Evolutionary conservation across 1,140 invertebrate species (phyloP), one percentile per base, ranked within the genome.

Genomic region (Temnothorax curvispinosus): DNA sequence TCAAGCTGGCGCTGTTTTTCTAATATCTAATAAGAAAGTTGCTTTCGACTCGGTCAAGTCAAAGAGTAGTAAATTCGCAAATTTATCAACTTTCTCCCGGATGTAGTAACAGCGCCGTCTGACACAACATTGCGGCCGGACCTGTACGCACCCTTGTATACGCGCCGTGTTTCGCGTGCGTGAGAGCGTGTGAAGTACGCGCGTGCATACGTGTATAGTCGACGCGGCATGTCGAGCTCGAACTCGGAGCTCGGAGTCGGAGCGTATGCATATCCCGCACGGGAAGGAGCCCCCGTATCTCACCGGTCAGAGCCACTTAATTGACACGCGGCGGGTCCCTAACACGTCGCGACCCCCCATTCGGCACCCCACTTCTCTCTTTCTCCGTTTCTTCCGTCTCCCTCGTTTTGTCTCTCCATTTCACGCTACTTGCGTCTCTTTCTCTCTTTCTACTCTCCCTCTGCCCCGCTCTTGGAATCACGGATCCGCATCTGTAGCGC

Each of bases 261-360:
- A 85, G 84, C 62, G 87, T 90, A 93, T 92, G 92, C 91, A 93
- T 93, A 94, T 93, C 93, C 93, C 93, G 87, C 62, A 93, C 93
- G 92, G 92, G 92, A 93, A 94, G 92, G 90, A 93, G 93, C 93
- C 92, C 88, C 93, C 93, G 94, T 95, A 95, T 95, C 95, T 95
- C 94, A 94, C 91, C 91, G 90, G 88, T 92, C 91, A 90, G 90
- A 94, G 94, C 92, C 93, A 94, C 94, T 95, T 95, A 95, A 95
- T 95, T 95, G 94, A 95, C 95, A 95, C 94, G 93, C 94, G 93
- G 93, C 94, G 92, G 92, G 92, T 94, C 94, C 91, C 93, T 95
- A 95, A 95, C 94, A 94, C 94, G 93, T 92, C 88, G 93, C 94
- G 95, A 95, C 94, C 95, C 93, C 95, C 94, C 94, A 92, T 91